Evolutionary conservation across 2,888 invertebrate genomes (phyloP).

Genomic region (Ennomos erosarius): DNA sequence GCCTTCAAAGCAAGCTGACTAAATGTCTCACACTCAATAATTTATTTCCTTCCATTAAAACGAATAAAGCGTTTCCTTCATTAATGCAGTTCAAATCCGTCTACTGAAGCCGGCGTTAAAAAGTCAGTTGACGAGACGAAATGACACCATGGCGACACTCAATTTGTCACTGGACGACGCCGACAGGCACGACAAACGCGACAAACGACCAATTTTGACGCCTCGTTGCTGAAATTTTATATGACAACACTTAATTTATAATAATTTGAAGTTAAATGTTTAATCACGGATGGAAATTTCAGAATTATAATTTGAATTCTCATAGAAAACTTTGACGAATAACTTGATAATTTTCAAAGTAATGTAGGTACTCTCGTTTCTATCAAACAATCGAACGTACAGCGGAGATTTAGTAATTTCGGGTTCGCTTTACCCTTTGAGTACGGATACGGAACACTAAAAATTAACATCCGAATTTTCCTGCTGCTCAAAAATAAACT

Average conservation of each 20-base stretch:
- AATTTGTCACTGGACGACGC: conserved; percentile 59
- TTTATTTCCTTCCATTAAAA: conserved; percentile 23
- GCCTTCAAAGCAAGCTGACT: no score
- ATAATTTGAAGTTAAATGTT: conserved; percentile 4
- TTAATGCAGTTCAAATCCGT: conserved; percentile 49
- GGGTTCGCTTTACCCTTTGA: no score
- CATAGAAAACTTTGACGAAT: no score
- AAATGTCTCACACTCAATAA: background rate
- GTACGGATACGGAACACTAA: no score
- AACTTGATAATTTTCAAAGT: no score
- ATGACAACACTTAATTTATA: conserved; percentile 12
- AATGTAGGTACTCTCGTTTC: no score
- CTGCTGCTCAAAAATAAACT: background rate
- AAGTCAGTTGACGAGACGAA: conserved; percentile 43
- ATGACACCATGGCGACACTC: conserved; percentile 66
- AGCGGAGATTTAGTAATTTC: no score
- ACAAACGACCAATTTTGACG: conserved; percentile 30
- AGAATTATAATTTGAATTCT: no score
- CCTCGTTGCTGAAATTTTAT: conserved; percentile 20
- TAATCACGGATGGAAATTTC: no score
- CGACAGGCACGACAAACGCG: conserved; percentile 23
- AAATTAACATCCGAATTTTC: no score
- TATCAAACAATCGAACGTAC: no score
- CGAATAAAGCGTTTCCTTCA: conserved; percentile 39
- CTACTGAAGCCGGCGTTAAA: conserved; percentile 50